A percentile compares a stretch with the other conserved stretches of the same genome.
Evolutionary conservation across 2,113 vertebrate genomes (phyloP).

Genomic region (Aldabrachelys gigantea): DNA sequence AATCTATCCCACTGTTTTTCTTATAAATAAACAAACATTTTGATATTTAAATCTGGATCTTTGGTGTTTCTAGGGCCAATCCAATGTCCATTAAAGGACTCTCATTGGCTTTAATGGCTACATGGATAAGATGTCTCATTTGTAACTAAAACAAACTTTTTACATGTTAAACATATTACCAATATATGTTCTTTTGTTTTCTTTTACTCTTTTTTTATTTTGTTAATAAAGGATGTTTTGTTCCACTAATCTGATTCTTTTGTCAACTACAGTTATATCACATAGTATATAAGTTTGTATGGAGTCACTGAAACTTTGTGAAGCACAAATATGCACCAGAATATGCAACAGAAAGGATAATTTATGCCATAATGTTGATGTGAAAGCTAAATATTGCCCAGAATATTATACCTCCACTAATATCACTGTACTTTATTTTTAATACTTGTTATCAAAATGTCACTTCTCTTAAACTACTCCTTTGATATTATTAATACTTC

Average conservation of each 20-base stretch:
- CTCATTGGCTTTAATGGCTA: neutral
- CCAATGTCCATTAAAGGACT: neutral
- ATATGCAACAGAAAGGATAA: neutral
- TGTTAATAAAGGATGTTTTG: neutral
- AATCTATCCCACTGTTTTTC: neutral
- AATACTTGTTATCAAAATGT: neutral
- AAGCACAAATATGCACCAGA: neutral
- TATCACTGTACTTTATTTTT: neutral
- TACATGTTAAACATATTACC: neutral
- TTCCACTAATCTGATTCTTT: neutral
- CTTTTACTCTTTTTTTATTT: neutral
- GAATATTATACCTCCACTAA: neutral
- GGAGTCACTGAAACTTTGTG: neutral
- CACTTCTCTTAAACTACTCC: neutral
- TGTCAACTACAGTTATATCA: rapidly evolving
- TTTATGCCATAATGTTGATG: neutral
- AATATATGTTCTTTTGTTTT: neutral
- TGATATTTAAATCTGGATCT: neutral
- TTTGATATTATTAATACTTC: neutral
- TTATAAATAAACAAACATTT: neutral
- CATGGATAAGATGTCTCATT: neutral
- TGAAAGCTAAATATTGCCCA: neutral
- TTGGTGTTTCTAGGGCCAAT: neutral
- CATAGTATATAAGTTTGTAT: neutral
- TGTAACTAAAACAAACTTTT: neutral